These are phyloP conservation scores for Panopea generosa DNA, from an alignment of 2,888 invertebrate species.

Conservation along the genomic window DNA sequence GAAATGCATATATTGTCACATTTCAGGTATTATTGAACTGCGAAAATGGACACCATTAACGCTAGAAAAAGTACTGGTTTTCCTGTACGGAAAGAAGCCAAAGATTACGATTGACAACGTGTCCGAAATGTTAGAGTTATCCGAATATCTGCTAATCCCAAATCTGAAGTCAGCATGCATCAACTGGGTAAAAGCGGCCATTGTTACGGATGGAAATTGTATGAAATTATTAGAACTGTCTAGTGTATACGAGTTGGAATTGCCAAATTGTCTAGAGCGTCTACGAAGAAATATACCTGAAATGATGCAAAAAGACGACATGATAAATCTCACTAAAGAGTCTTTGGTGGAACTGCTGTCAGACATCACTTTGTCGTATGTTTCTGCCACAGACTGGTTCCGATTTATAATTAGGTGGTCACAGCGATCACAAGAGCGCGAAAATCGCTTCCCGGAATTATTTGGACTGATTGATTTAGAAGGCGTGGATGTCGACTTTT, in stretches of 20 bases:
- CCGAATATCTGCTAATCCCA: constrained; percentile 45
- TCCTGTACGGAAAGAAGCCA: constrained; percentile 42
- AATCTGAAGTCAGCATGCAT: constrained; percentile 40
- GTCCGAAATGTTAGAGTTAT: constrained; percentile 18
- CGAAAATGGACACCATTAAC: constrained; percentile 13
- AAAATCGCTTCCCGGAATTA: background rate
- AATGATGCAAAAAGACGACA: background rate
- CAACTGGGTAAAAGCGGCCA: constrained; percentile 8
- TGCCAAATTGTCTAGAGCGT: constrained; percentile 12
- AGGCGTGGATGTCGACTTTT: background rate
- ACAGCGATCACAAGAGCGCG: background rate
- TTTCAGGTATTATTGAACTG: constrained; percentile 26
- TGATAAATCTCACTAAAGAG: constrained; percentile 22
- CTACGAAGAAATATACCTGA: constrained; percentile 16
- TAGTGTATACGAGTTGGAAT: constrained; percentile 23
- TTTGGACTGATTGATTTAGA: constrained; percentile 9
- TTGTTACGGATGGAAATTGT: constrained; percentile 19
- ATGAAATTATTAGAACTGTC: constrained; percentile 22
- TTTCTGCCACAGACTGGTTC: constrained; percentile 14
- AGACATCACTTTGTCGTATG: constrained; percentile 16
- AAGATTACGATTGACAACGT: constrained; percentile 28
- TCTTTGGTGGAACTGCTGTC: constrained; percentile 23
- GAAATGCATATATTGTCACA: too few relatives aligned
- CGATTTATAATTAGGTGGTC: constrained; percentile 20
- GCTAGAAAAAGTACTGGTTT: constrained; percentile 26